These are phyloP conservation scores for Nanger granti DNA, from an alignment of 2,113 vertebrate genomes.

Conservation along the genomic window DNA sequence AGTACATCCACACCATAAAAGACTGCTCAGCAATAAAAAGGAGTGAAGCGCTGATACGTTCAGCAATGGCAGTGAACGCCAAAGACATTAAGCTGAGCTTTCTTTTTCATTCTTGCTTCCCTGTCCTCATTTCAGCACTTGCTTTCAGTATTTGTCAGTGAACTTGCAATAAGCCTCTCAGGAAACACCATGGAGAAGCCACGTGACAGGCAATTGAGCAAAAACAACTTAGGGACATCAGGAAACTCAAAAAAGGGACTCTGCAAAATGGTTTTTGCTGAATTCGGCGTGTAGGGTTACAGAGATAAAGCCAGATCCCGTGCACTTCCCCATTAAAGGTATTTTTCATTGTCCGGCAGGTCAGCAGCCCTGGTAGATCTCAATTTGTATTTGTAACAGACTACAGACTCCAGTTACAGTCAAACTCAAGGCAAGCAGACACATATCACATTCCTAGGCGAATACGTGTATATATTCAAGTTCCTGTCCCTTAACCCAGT, in stretches of 20 bases:
- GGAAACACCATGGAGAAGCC: not conserved
- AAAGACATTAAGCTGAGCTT: not conserved
- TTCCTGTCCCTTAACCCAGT: not conserved
- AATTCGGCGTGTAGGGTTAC: not conserved
- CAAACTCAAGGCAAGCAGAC: not conserved
- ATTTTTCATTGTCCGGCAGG: not conserved
- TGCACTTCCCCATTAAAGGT: not conserved
- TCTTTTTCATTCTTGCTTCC: not conserved
- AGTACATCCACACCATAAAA: not conserved
- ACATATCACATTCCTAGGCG: accelerated
- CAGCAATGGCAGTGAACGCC: not conserved
- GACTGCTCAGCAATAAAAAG: not conserved
- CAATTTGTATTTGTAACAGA: not conserved
- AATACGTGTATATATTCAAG: not conserved
- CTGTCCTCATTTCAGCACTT: not conserved
- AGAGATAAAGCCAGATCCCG: not conserved
- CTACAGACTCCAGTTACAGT: not conserved
- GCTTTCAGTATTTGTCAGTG: not conserved
- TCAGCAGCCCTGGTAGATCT: not conserved
- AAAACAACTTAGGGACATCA: not conserved
- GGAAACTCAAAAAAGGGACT: not conserved
- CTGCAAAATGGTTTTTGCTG: not conserved
- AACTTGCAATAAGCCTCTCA: not conserved
- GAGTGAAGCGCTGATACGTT: not conserved
- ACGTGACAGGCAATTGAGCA: not conserved